Percentiles rank a stretch among this genome's conserved stretches.
These are phyloP conservation scores for Venturia canescens DNA, from an alignment of 1,140 invertebrate genomes.

Conservation along the genomic window DNA sequence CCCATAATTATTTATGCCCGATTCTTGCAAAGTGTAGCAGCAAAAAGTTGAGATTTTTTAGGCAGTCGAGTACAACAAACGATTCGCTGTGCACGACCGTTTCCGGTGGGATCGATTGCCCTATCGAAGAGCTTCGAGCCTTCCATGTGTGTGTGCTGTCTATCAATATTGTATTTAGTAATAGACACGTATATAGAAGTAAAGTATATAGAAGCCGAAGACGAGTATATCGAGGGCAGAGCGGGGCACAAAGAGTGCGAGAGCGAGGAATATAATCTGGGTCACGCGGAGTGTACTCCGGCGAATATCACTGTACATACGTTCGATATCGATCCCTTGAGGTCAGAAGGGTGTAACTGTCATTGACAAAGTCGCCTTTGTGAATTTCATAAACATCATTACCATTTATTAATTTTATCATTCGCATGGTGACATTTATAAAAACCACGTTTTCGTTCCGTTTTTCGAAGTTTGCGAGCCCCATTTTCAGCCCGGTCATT, in stretches of 20 bases:
- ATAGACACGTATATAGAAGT: not conserved
- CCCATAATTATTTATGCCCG: too few species aligned
- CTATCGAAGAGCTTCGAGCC: not conserved
- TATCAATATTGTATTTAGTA: slow-evolving; percentile 27
- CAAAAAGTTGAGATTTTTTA: too few species aligned
- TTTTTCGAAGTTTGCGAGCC: not conserved
- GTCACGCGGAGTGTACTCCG: slow-evolving; percentile 11
- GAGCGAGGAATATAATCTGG: slow-evolving; percentile 22
- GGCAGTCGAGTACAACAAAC: not conserved
- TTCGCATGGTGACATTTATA: not conserved
- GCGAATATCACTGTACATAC: slow-evolving; percentile 24
- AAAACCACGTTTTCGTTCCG: not conserved
- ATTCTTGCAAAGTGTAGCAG: too few species aligned
- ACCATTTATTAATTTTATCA: not conserved
- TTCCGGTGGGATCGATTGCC: slow-evolving; percentile 7
- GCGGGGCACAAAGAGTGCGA: not conserved
- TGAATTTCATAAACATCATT: slow-evolving; percentile 16
- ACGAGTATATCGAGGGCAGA: not conserved
- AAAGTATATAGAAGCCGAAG: not conserved
- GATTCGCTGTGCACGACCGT: not conserved
- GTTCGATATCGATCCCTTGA: slow-evolving; percentile 12
- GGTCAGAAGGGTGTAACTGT: slow-evolving; percentile 16
- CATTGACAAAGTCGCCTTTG: not conserved
- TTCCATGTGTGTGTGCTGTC: not conserved
- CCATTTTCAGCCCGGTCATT: not conserved